These are phyloP conservation scores for Ceriagrion tenellum DNA, from an alignment of 2,888 invertebrate species.

Conservation along the genomic window DNA sequence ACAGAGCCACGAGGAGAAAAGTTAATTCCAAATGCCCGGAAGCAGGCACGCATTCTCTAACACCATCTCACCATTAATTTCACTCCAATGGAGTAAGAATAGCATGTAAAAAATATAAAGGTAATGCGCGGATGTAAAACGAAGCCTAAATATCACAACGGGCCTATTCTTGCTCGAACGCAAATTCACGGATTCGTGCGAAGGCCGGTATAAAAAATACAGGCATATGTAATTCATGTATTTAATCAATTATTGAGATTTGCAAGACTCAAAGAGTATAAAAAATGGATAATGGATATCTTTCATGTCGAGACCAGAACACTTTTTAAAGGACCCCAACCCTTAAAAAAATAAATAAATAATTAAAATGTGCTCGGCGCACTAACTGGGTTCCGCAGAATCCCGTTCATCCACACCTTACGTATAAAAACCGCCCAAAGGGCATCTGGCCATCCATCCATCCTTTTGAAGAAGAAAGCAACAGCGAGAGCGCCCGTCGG, in stretches of 20 bases:
- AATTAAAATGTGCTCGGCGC: neutral
- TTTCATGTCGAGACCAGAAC: neutral
- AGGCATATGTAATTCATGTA: neutral
- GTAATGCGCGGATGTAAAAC: no score
- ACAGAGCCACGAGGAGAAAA: no score
- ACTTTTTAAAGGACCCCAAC: neutral
- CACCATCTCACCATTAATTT: no score
- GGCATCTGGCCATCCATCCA: constrained; percentile 38
- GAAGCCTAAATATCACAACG: no score
- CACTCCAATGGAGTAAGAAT: no score
- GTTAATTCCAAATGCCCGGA: no score
- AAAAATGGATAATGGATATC: neutral
- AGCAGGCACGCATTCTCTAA: no score
- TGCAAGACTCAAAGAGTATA: neutral
- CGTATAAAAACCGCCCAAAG: neutral
- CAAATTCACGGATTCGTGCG: neutral
- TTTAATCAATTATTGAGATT: neutral
- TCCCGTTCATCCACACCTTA: constrained; percentile 39
- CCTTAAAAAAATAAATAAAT: neutral
- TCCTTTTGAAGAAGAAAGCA: neutral
- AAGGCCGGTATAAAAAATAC: neutral
- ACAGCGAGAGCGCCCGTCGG: neutral
- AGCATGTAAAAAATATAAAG: no score
- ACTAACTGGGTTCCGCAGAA: neutral
- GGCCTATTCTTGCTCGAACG: neutral